Conservation (phyloP, 1,140 invertebrate genomes). For the Drosophila takahashii region DNA sequence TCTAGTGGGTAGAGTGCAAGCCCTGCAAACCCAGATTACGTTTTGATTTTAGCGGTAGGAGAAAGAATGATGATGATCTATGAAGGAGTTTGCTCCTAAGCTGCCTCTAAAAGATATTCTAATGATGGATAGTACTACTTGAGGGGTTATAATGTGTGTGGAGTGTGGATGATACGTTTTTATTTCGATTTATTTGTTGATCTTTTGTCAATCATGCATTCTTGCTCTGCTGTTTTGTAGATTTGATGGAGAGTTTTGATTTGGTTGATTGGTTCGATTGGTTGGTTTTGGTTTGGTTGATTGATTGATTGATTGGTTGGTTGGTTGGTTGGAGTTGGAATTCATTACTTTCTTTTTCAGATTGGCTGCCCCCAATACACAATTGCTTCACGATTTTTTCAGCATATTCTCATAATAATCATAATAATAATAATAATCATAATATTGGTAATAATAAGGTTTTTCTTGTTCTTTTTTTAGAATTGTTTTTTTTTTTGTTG, state of each 20-base stretch:
- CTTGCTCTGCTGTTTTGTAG: conserved; percentile 37
- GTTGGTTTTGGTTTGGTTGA: conserved; percentile 44
- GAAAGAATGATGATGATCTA: neutral
- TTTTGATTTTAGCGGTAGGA: neutral
- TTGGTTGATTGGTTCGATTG: conserved; percentile 37
- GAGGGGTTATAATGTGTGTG: neutral
- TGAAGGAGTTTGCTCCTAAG: conserved; percentile 1
- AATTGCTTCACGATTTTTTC: conserved; percentile 85
- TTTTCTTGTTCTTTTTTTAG: conserved; percentile 48
- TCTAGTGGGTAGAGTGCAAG: too few species aligned
- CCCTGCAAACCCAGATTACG: neutral
- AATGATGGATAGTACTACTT: neutral
- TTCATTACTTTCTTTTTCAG: conserved; percentile 74
- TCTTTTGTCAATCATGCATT: conserved; percentile 42
- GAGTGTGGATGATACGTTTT: conserved; percentile 33
- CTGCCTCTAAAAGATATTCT: conserved; percentile 1
- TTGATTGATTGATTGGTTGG: conserved; percentile 42
- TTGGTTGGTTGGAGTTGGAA: conserved; percentile 46
- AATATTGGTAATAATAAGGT: conserved; percentile 67
- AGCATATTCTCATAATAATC: conserved; percentile 80
- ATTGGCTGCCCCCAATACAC: conserved; percentile 85
- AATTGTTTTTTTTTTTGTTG: conserved; percentile 29
- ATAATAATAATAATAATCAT: conserved; percentile 68
- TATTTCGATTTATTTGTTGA: conserved; percentile 46
- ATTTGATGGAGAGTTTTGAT: conserved; percentile 47